Base-by-base conservation (phyloP, 1,140 invertebrate species). In the Paralvinella palmiformis region DNA sequence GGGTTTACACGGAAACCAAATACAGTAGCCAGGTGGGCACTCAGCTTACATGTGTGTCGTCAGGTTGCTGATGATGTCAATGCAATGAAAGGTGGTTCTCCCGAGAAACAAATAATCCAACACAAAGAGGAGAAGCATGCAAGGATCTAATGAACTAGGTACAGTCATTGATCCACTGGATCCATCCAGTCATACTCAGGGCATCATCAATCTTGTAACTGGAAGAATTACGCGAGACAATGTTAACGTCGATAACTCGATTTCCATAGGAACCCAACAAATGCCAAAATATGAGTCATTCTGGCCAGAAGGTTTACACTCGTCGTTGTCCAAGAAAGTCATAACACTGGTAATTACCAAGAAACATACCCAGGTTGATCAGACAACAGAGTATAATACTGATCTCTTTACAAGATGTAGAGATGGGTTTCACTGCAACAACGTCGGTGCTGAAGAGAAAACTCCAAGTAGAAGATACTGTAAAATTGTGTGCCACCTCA, bases 171-270 rank as follows among this genome's bases (percentile, higher is more conserved):
- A 52, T 52, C 48, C 17, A 7, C n/a, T 52, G 48, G 15, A 52
- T 3, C 24, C 10, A 3, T 22, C 24, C 2, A 29, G n/a, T 52
- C 5, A 52, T 15, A 22, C 7, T 20, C 10, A 22, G 48, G 48
- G 48, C 48, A 52, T 52, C 31, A 20, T 52, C 17, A 52, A 52
- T 29, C 24, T 52, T 27, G n/a, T 52, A 3, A 27, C 48, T 2
- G 48, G 3, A 15, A 52, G 48, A 52, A 52, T 22, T 5, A 7
- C 48, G 24, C 22, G 6, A 52, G 48, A 52, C 7, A 5, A 1
- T 52, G 48, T 52, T n/a, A 48, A 48, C 27, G 44, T 48, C 27
- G 44, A 48, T 24, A 48, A 48, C 44, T 48, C 44, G n/a, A 48
- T 48, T 15, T 10, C n/a, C 15, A 52, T 52, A 27, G n/a, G 48